Evolutionary conservation across 2,113 vertebrate genomes (phyloP).

Genomic region (Meleagris gallopavo): DNA sequence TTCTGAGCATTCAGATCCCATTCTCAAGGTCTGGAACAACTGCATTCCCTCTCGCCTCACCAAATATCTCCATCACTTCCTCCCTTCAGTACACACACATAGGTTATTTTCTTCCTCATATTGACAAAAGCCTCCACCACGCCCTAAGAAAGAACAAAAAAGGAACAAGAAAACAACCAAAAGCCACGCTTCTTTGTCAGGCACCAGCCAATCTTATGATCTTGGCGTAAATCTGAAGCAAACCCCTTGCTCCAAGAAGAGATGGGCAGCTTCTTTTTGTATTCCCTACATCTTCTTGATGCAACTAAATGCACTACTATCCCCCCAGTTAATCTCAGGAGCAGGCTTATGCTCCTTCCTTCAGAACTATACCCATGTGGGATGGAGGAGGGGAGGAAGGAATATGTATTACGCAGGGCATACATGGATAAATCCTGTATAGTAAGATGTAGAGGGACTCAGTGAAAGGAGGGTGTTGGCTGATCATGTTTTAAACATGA

Average conservation of each 20-base stretch:
- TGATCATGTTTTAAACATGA: background rate
- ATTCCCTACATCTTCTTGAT: background rate
- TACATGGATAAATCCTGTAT: background rate
- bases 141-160: background rate
- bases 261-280: background rate
- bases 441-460: background rate
- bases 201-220: background rate
- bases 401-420: background rate
- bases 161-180: background rate
- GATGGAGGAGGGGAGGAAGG: background rate
- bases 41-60: background rate
- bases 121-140: background rate
- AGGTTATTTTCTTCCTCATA: background rate
- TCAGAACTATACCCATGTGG: background rate
- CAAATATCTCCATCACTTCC: rapidly evolving
- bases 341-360: background rate
- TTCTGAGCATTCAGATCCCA: rapidly evolving
- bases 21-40: background rate
- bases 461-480: background rate
- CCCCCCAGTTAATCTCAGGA: background rate
- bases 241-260: background rate
- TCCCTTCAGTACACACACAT: background rate
- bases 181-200: background rate
- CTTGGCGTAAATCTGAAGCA: background rate
- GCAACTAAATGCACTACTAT: background rate